Evolutionary conservation across 2,797 vertebrate species (phyloP).

Genomic region (Smutsia gigantea): DNA sequence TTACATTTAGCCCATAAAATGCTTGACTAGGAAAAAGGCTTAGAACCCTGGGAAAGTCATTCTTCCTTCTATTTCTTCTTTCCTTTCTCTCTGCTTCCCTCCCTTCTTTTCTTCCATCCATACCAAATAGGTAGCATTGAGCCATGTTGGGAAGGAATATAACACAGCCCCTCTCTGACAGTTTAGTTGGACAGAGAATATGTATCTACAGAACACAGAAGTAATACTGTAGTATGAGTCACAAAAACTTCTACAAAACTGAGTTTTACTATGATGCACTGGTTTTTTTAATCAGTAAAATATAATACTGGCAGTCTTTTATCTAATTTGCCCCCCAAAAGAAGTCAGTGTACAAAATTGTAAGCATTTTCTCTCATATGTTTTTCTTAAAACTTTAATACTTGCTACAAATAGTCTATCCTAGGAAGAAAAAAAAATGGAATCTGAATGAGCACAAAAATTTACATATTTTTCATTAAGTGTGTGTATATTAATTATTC

Average conservation of each 20-base stretch:
- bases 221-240: not conserved
- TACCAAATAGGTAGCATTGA: not conserved
- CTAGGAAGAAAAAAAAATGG: slow-evolving; percentile 16
- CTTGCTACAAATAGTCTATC: not conserved
- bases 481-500: not conserved
- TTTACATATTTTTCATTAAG: not conserved
- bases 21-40: not conserved
- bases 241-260: not conserved
- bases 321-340: not conserved
- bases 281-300: slow-evolving; percentile 1
- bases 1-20: not conserved
- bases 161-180: not conserved
- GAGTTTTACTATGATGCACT: not conserved
- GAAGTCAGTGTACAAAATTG: not conserved
- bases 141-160: not conserved
- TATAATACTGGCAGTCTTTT: not conserved
- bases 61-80: not conserved
- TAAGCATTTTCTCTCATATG: not conserved
- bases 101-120: not conserved
- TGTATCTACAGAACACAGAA: not conserved
- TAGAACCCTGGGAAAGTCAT: not conserved
- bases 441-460: slow-evolving; percentile 4
- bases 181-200: not conserved
- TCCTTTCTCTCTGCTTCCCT: not conserved
- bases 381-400: slow-evolving; percentile 20